Evolutionary conservation across 1,140 invertebrate species (phyloP).

Genomic region (Oryctes rhinoceros): DNA sequence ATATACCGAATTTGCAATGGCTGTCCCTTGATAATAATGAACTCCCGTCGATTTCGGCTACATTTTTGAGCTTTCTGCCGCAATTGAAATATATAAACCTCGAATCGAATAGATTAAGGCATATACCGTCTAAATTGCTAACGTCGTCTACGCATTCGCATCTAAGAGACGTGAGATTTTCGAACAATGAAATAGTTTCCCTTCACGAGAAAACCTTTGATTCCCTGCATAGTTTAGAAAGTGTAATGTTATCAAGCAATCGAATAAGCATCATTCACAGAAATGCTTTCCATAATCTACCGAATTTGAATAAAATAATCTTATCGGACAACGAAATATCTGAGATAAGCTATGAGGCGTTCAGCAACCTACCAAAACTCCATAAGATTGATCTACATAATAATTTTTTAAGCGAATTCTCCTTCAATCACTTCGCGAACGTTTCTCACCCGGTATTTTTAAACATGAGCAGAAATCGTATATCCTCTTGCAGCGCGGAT

Average conservation of each 20-base stretch:
- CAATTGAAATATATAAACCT: slow-evolving; percentile 85
- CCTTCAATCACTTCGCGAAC: slow-evolving; percentile 73
- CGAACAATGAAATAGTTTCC: slow-evolving; percentile 74
- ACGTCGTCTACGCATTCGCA: slow-evolving; percentile 74
- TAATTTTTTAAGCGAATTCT: slow-evolving; percentile 74
- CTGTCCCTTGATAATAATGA: slow-evolving; percentile 90
- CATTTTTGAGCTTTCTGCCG: slow-evolving; percentile 68
- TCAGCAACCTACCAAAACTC: slow-evolving; percentile 73
- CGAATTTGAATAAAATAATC: slow-evolving; percentile 74
- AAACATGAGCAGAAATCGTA: slow-evolving; percentile 76
- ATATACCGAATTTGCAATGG: slow-evolving; percentile 79
- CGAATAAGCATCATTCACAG: slow-evolving; percentile 68
- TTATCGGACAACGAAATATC: slow-evolving; percentile 73
- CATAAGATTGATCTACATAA: slow-evolving; percentile 76
- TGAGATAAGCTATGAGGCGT: slow-evolving; percentile 70
- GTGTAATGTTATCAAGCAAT: slow-evolving; percentile 76
- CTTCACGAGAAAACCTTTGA: slow-evolving; percentile 72
- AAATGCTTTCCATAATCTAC: slow-evolving; percentile 72
- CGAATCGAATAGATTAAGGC: slow-evolving; percentile 80
- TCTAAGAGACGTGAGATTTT: slow-evolving; percentile 78
- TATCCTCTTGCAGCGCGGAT: slow-evolving; percentile 68
- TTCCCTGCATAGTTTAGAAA: slow-evolving; percentile 71
- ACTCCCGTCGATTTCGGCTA: slow-evolving; percentile 73
- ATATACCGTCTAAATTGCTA: slow-evolving; percentile 71
- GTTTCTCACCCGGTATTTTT: slow-evolving; percentile 71